Conservation (phyloP, 1,140 invertebrate genomes). For the Monochamus saltuarius region DNA sequence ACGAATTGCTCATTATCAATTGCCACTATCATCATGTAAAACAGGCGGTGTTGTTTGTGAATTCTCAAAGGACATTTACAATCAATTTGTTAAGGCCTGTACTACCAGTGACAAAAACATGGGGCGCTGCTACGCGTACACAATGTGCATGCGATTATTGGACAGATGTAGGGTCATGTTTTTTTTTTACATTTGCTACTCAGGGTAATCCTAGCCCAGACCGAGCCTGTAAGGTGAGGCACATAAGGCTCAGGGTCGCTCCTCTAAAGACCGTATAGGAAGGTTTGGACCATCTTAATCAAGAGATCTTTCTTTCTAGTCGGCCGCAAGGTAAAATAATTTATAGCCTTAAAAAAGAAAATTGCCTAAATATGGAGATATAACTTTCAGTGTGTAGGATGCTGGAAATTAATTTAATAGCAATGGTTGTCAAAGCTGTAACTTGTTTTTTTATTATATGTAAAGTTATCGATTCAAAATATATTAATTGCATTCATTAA, state of each 20-base stretch:
- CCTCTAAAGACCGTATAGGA: background rate
- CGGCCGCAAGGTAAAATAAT: constrained; percentile 21
- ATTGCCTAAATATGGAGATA: too few relatives aligned
- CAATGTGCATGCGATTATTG: constrained; percentile 8
- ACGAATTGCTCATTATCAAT: constrained; percentile 20
- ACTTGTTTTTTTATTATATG: too few relatives aligned
- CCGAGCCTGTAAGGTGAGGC: background rate
- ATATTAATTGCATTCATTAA: too few relatives aligned
- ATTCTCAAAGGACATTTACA: constrained; percentile 14
- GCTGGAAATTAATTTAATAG: too few relatives aligned
- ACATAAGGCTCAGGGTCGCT: background rate
- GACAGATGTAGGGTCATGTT: background rate
- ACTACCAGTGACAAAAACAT: constrained; percentile 20
- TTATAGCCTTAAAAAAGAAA: constrained; percentile 11
- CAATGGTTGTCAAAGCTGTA: too few relatives aligned
- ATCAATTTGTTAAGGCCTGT: constrained; percentile 17
- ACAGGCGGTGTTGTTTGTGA: constrained; percentile 15
- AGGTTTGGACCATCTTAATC: constrained; percentile 13
- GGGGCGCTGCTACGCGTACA: background rate
- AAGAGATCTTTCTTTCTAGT: constrained; percentile 15
- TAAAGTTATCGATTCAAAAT: too few relatives aligned
- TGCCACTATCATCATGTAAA: constrained; percentile 24
- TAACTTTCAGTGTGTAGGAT: too few relatives aligned
- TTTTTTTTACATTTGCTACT: background rate
- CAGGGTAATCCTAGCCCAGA: too few relatives aligned